Evolutionary conservation across 2,888 invertebrate species (phyloP).

Genomic region (Ptilodon capucinus): DNA sequence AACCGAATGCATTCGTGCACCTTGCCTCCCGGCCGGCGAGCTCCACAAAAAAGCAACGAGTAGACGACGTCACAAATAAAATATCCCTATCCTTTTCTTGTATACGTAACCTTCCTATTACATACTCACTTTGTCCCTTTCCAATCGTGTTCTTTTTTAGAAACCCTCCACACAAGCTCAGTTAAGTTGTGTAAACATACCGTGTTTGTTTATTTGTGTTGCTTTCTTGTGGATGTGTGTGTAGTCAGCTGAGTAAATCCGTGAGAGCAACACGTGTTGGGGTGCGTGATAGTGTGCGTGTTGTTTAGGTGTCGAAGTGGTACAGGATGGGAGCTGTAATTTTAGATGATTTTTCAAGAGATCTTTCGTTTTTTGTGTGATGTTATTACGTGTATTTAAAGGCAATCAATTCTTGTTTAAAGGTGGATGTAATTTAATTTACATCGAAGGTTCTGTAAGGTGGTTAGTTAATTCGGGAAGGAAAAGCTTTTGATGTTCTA

Average conservation of each 20-base stretch:
- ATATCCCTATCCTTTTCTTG: conserved; percentile 40
- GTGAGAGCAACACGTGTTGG: conserved; percentile 48
- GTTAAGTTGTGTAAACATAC: conserved; percentile 43
- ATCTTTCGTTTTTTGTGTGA: conserved; percentile 17
- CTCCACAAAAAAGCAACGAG: conserved; percentile 69
- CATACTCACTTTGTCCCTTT: conserved; percentile 39
- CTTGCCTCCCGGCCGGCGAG: conserved; percentile 77
- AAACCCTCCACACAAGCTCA: conserved; percentile 61
- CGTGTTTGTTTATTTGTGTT: conserved; percentile 54
- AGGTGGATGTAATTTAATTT: background rate
- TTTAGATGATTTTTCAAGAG: conserved; percentile 34
- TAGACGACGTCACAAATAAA: conserved; percentile 55
- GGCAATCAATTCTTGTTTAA: conserved; percentile 1
- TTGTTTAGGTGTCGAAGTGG: conserved; percentile 46
- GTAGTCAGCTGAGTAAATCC: conserved; percentile 70
- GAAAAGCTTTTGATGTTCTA: background rate
- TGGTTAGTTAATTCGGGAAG: background rate
- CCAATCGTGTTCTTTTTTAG: conserved; percentile 71
- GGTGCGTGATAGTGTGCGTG: conserved; percentile 37
- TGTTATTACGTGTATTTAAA: conserved; percentile 10
- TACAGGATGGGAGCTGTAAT: conserved; percentile 34
- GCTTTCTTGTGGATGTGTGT: conserved; percentile 44
- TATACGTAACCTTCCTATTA: conserved; percentile 22
- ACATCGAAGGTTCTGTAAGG: background rate
- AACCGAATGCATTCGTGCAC: conserved; percentile 69